phyloP scores from a whole-genome alignment of 2,113 vertebrate genomes.

The Notarius lentiginosus region DNA sequence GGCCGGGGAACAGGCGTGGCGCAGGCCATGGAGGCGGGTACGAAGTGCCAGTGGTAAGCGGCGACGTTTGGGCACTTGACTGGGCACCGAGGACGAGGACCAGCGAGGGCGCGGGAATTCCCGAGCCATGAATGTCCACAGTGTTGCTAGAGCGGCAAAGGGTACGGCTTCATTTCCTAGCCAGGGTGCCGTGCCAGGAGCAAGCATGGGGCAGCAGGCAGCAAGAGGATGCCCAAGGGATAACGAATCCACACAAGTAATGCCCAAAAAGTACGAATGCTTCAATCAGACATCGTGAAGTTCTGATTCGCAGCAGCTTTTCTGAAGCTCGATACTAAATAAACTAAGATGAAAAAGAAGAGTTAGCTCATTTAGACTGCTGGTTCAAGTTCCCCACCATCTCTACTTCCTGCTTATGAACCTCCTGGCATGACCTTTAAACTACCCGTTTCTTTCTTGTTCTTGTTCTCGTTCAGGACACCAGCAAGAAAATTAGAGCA shows the following conservation, averaged over 20 bases:
- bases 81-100: constrained; percentile 48
- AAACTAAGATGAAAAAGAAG: background rate
- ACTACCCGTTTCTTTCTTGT: background rate
- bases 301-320: background rate
- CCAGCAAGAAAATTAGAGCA: background rate
- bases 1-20: constrained; percentile 80
- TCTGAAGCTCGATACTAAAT: too few relatives aligned
- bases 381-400: background rate
- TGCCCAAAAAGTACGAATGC: background rate
- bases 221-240: constrained; percentile 42
- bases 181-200: constrained; percentile 70
- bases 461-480: background rate
- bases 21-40: constrained; percentile 86
- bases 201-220: constrained; percentile 76
- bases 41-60: constrained; percentile 73
- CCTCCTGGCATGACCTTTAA: constrained; percentile 5
- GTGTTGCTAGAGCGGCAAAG: constrained; percentile 67
- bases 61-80: constrained; percentile 47
- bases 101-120: constrained; percentile 65
- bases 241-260: background rate
- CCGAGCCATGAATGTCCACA: constrained; percentile 76
- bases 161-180: constrained; percentile 75
- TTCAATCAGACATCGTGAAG: background rate
- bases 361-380: background rate
- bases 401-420: background rate